Evolutionary conservation across 2,113 vertebrate species (phyloP), one percentile per base, ranked within the genome.

Genomic region (Pardalotus punctatus): DNA sequence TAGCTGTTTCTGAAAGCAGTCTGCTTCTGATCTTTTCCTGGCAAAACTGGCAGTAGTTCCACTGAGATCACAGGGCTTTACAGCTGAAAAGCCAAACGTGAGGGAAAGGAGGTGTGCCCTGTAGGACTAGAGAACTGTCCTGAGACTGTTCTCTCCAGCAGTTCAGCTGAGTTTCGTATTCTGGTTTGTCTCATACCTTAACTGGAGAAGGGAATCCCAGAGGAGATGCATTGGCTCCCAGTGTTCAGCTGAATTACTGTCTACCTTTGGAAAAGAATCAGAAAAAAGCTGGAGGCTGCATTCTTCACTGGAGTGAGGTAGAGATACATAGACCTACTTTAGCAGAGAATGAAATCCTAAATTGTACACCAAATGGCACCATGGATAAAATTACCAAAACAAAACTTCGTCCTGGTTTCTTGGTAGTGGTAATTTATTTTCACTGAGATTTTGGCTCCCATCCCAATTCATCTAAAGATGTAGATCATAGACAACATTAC

Each of bases 291-390:
- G 71, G 67, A 69, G 83, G 66, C 79, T 90, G 94, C 83, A 88
- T 97, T 94, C 87, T 94, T 89, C 86, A 48, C 50, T 90, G 82
- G 60, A 88, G 69, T 84, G 94, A 96, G 53, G 88, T 88, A 76
- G 80, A 76, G 50, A 43, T 80, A 60, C n/a, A 48, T 65, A 1
- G 0, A 29, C 28, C 9, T 48, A 45, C 33, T 61, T 62, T 2
- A 92, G 45, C 69, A 76, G 74, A 76, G 62, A 81, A 61, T 22
- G 12, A 69, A 86, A 81, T 84, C 53, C 58, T 83, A 13, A 88
- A 66, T 77, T 58, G 19, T 47, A 35, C 61, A 33, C 76, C 57
- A 62, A 71, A 50, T 43, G 42, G 56, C 53, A 67, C 56, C 38
- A 45, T 13, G 13, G 43, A 54, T 86, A 73, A 86, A 92, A 74